Evolutionary conservation across 2,888 invertebrate genomes (phyloP), one percentile per base, ranked within the genome.

Genomic region (Camponotus fellah): DNA sequence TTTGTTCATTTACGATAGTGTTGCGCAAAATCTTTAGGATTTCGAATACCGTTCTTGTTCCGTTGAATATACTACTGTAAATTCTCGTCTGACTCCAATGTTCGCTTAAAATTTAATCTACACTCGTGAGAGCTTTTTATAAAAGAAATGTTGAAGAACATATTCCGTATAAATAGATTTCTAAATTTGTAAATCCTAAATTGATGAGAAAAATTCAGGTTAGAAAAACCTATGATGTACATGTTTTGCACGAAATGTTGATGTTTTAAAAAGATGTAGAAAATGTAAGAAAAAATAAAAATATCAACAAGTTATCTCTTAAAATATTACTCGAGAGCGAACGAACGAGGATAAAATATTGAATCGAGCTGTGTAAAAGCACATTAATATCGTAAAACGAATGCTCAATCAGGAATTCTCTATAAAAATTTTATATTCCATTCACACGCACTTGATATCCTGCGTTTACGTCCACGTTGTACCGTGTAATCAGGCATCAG

Each of bases 371-470:
- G 40, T 75, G 66, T 46, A 65, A 64, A 43, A 32, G 37, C 64
- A 66, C 64, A 88, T 85, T 90, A 89, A 89, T 75, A 77, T 87
- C 90, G 84, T 89, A 89, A 89, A 89, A 82, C 64, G 81, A 69
- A 79, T 82, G 85, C 89, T 84, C 87, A 83, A 89, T 89, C 89
- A 85, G 84, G 84, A 84, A 79, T 84, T 84, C 62, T 71, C 89
- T 81, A 90, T 89, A 90, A 89, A 89, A 86, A 40, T 84, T 90
- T 89, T 90, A 89, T 79, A 83, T 53, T 84, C 75, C 37, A 53
- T 87, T 53, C 85, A 64, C n/a, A 64, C 68, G 60, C 68, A 79
- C 69, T 65, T 65, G 56, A 85, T 80, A 62, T 86, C 32, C 26
- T 69, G 46, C 74, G 46, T 64, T 82, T 60, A 65, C 65, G 53